These are phyloP conservation scores for Butorides virescens DNA, from an alignment of 2,113 vertebrate genomes.

Conservation along the genomic window DNA sequence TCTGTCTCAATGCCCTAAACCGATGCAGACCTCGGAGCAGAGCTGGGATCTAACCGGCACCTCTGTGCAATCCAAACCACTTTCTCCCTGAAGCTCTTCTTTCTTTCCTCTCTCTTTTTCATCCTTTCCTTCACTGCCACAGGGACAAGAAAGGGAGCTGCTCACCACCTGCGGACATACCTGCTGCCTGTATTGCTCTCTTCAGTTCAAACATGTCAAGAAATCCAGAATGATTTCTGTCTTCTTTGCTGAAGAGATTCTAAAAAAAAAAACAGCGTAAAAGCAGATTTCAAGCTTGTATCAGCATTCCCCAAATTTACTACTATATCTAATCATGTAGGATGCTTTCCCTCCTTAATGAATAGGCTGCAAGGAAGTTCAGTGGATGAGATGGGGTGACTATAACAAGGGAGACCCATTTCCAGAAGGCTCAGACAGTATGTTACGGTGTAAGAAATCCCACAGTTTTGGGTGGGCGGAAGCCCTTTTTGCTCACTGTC, in stretches of 20 bases:
- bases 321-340: background rate
- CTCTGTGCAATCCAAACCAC: background rate
- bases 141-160: background rate
- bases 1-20: background rate
- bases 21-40: background rate
- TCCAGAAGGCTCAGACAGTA: background rate
- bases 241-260: conserved; percentile 65
- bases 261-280: conserved; percentile 32
- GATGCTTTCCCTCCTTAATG: background rate
- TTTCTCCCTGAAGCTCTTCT: background rate
- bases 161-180: conserved; percentile 1
- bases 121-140: background rate
- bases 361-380: background rate
- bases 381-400: background rate
- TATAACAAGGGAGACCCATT: background rate
- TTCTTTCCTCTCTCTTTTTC: background rate
- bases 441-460: background rate
- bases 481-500: background rate
- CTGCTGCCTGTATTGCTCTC: conserved; percentile 31
- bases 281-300: background rate
- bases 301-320: background rate
- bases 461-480: background rate
- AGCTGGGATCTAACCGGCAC: background rate
- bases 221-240: conserved; percentile 56
- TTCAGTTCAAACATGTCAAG: conserved; percentile 54